Evolutionary conservation across 2,888 invertebrate genomes (phyloP).

Genomic region (Ectemnius cavifrons): DNA sequence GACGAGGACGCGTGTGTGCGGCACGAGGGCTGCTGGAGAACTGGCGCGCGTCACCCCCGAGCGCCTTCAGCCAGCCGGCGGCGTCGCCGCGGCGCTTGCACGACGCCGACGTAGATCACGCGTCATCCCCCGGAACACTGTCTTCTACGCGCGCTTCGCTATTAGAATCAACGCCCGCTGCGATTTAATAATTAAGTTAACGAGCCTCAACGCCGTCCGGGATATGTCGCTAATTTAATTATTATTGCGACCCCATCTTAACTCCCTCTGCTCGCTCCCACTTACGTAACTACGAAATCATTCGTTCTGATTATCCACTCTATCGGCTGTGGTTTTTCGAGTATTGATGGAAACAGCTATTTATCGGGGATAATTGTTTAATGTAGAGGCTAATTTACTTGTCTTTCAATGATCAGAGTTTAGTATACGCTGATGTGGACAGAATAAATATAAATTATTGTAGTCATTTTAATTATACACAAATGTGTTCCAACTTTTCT

Average conservation of each 20-base stretch:
- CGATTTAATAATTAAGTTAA: constrained; percentile 10
- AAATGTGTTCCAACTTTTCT: too few relatives aligned
- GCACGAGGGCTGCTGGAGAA: constrained; percentile 68
- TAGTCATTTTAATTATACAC: too few relatives aligned
- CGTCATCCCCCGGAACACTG: background rate
- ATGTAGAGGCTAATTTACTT: too few relatives aligned
- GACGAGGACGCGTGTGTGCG: constrained; percentile 36
- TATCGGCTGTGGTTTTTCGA: too few relatives aligned
- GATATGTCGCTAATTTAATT: constrained; percentile 1
- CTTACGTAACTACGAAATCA: too few relatives aligned
- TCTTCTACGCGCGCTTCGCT: background rate
- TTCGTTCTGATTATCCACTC: too few relatives aligned
- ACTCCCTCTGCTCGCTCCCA: background rate
- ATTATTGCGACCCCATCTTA: background rate
- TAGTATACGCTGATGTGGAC: too few relatives aligned
- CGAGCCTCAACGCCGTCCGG: constrained; percentile 1
- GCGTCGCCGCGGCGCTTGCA: background rate
- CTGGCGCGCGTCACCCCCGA: constrained; percentile 68
- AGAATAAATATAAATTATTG: too few relatives aligned
- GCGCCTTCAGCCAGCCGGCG: constrained; percentile 43
- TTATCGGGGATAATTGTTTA: too few relatives aligned
- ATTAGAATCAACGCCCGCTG: background rate
- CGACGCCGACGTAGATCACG: constrained; percentile 23
- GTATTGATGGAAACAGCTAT: too few relatives aligned
- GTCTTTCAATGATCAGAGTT: too few relatives aligned